Evolutionary conservation across 2,888 invertebrate genomes (phyloP), one percentile per base, ranked within the genome.

Genomic region (Pristionchus arcanus): DNA sequence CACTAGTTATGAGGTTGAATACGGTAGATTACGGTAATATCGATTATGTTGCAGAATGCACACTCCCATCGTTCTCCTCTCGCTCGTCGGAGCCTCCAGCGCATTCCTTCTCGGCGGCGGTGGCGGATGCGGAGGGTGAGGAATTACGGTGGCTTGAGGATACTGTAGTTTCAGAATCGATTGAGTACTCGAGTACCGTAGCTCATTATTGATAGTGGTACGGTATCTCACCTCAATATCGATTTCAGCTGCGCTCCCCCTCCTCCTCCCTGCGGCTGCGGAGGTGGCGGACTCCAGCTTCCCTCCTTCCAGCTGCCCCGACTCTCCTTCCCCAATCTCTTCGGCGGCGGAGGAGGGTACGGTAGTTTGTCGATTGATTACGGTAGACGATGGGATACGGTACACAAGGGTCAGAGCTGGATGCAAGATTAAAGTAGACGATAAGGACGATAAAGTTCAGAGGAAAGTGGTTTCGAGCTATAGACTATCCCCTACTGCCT

Each of bases 81-180:
- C 49, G 13, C 81, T 81, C 28, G 49, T 81, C 81, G 81, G 81
- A 49, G 81, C 49, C 49, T 81, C 81, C 3, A 53, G 53, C 28
- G 81, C 81, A 13, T 81, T 81, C 28, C 81, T 81, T 1, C n/a
- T 53, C 49, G 81, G 81, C 11, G 81, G 81, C 16, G 34, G 37
- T 13, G 81, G 81, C 11, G 81, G 81, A 81, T 81, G 81, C 49
- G 81, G 71, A 71, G 71, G 81, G 81, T 81, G 16, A 81, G 42
- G 21, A 15, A 19, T 59, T 68, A 68, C 68, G 13, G 68, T 68
- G 31, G 1, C 5, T 25, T 25, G 59, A 25, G 59, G 59, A 4
- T 59, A 21, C 59, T 59, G 59, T 59, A 59, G 59, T 13, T 7
- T 7, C 42, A 42, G 42, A 5, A 59, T 25, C 59, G 59, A 59